Base-by-base conservation (phyloP, 2,888 invertebrate species). In the Eupsilia transversa region DNA sequence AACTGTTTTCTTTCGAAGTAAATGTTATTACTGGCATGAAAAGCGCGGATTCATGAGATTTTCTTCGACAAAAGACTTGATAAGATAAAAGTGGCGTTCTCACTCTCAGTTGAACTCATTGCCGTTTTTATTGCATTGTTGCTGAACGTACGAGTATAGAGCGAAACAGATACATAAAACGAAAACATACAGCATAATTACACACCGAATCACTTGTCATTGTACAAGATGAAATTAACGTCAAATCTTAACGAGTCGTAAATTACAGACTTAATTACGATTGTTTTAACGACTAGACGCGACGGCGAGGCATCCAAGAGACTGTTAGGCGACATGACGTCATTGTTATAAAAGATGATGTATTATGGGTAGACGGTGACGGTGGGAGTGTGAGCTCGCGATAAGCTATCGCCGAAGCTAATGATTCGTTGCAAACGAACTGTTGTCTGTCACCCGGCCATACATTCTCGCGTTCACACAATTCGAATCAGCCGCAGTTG, bases 241-340 rank as follows among this genome's bases (percentile, higher is more conserved):
- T 89, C 86, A 86, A 90, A 87, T 87, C 87, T 89, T 86, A 90
- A 89, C 89, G 87, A 91, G 88, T 90, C 92, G 91, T 93, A 92
- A 93, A 92, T 92, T 91, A 91, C 87, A 87, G 90, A 91, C 90
- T 92, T 92, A 93, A 94, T 93, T 93, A 93, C 92, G 88, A 93
- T 93, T 93, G 93, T 92, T 93, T 93, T 94, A 93, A 93, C 89
- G 93, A 93, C 89, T 91, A 88, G 89, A 88, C 84, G 89, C 82
- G 85, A 74, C 81, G 78, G 67, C 77, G 82, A 78, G 79, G 83
- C 79, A 74, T 79, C 69, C 66, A 60, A 87, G 90, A 91, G 92
- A 90, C 89, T 85, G 87, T 82, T 83, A 79, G 90, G 90, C 87
- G 89, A 85, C 88, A 87, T 89, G 89, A 89, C 90, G 91, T 91